Evolutionary conservation across 1,140 invertebrate genomes (phyloP).

Genomic region (Bombus superbus): DNA sequence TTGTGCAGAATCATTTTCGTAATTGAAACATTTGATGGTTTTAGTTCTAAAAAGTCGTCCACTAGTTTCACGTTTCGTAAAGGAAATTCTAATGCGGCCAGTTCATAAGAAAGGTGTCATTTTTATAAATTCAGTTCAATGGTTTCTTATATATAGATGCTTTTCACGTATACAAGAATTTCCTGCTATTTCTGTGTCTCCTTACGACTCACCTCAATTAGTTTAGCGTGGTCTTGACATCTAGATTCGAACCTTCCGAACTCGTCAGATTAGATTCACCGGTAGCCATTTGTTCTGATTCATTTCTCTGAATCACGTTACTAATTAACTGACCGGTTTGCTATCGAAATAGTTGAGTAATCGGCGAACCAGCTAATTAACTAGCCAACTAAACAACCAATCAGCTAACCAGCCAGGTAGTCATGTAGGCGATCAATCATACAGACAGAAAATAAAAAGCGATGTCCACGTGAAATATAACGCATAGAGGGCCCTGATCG

Average conservation of each 20-base stretch:
- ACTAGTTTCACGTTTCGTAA: no score
- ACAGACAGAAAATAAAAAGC: not conserved
- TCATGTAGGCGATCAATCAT: not conserved
- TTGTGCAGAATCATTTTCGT: not conserved
- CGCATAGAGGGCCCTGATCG: not conserved
- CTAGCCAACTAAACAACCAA: conserved; percentile 22
- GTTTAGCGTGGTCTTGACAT: not conserved
- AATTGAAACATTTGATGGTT: not conserved
- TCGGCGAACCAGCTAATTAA: conserved; percentile 18
- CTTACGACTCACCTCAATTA: not conserved
- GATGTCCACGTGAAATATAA: not conserved
- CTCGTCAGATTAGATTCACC: conserved; percentile 6
- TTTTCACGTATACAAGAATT: not conserved
- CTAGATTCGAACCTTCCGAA: not conserved
- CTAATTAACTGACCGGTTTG: conserved; percentile 20
- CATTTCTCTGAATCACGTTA: not conserved
- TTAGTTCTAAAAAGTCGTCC: not conserved
- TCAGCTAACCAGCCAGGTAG: not conserved
- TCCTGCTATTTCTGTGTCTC: not conserved
- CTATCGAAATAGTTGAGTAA: conserved; percentile 20
- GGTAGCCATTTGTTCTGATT: conserved; percentile 6
- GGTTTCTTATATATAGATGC: not conserved
- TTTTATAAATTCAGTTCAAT: not conserved
- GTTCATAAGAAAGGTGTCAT: not conserved
- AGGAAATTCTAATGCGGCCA: no score